These are phyloP conservation scores for Rhinella marina DNA, from an alignment of 2,797 vertebrate species.

Conservation along the genomic window DNA sequence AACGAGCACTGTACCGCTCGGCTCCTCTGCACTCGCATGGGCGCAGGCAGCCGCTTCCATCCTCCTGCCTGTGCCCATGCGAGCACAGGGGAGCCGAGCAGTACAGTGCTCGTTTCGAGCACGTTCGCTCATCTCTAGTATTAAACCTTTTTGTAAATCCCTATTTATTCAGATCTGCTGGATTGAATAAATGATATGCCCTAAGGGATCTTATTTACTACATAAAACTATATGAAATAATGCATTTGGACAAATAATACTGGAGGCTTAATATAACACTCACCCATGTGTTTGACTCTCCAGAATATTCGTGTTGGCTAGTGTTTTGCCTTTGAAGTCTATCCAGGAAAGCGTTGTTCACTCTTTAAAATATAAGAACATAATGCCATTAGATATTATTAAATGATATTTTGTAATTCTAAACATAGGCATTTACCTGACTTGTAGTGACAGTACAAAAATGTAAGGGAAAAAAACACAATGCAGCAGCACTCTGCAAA, in stretches of 20 bases:
- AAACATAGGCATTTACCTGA: constrained; percentile 22
- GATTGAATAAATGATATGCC: background rate
- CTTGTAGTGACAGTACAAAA: constrained; percentile 16
- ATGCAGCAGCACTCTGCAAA: too few species aligned
- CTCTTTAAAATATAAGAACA: constrained; percentile 75
- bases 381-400: constrained; percentile 4
- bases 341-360: constrained; percentile 86
- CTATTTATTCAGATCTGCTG: background rate
- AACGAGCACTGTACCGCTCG: too few species aligned
- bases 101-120: too few species aligned
- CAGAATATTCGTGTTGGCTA: constrained; percentile 51
- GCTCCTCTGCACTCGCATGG: too few species aligned
- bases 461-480: too few species aligned
- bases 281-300: constrained; percentile 67
- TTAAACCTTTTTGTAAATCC: too few species aligned
- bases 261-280: constrained; percentile 55
- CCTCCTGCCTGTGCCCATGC: too few species aligned
- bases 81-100: too few species aligned
- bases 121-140: too few species aligned
- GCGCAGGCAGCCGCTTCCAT: too few species aligned
- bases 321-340: constrained; percentile 72
- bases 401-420: constrained; percentile 7
- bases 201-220: background rate
- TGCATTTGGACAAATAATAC: background rate
- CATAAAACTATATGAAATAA: background rate